These are phyloP conservation scores for Trissoscelio sp. DNA, from an alignment of 2,888 invertebrate species.

Conservation along the genomic window DNA sequence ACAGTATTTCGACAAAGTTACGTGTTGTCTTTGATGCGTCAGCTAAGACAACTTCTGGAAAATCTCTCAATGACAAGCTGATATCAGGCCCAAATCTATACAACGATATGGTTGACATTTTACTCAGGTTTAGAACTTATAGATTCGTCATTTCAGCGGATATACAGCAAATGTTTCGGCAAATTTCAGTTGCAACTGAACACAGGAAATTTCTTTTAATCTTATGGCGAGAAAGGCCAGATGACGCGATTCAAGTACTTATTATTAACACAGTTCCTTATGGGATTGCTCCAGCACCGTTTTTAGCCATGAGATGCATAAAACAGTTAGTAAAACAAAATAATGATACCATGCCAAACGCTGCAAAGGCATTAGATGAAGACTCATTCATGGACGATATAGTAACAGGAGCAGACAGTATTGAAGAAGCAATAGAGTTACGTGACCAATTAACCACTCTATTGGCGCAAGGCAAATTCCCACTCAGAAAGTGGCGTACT, in stretches of 20 bases:
- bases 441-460: neutral
- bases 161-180: slow-evolving; percentile 23
- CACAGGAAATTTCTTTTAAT: slow-evolving; percentile 21
- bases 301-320: slow-evolving; percentile 29
- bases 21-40: neutral
- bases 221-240: slow-evolving; percentile 7
- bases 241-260: slow-evolving; percentile 4
- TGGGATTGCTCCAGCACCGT: slow-evolving; percentile 11
- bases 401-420: neutral
- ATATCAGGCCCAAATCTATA: slow-evolving; percentile 13
- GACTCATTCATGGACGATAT: slow-evolving; percentile 7
- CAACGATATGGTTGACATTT: slow-evolving; percentile 30
- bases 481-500: neutral
- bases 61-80: neutral
- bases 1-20: neutral
- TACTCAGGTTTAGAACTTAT: slow-evolving; percentile 26
- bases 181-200: neutral
- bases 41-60: neutral
- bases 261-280: slow-evolving; percentile 33
- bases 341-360: neutral
- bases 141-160: slow-evolving; percentile 26
- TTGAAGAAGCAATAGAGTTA: neutral
- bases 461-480: neutral
- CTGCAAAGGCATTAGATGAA: neutral
- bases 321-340: neutral